Base-by-base conservation (phyloP, 1,140 invertebrate species). In the Campodea augens region DNA sequence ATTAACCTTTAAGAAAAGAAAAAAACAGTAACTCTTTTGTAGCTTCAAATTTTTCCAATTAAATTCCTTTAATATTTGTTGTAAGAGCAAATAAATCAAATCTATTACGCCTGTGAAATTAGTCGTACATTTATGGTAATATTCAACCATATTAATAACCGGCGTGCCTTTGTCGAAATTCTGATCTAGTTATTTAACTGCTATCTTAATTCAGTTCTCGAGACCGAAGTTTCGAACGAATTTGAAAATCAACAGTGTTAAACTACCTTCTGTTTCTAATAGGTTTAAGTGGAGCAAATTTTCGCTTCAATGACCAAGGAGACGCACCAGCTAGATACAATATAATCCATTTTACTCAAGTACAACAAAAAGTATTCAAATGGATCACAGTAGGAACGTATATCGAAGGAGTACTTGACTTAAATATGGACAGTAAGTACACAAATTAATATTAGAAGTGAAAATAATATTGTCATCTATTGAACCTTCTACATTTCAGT, bases 241-340 rank as follows among this genome's bases (percentile, higher is more conserved):
- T 32, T 10, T 32, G 7, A 10, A 32, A 10, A 10, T 32, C 15
- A 32, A 32, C 15, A 15, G n/a, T 15, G 27, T 32, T 10, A 32
- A 7, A 15, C 12, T 20, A 39, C 12, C 22, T 19, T 41, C 15
- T 41, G 39, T 41, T 40, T 32, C 37, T 32, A 18, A 10, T 48
- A 71, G 88, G 86, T 56, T 64, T 93, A 12, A 88, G 81, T 50
- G 84, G 83, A 4, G 85, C 92, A 58, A 71, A 79, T 53, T 95
- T 96, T 61, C 75, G 77, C 49, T 96, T 95, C 61, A 82, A 89
- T 59, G 64, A 60, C 13, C 83, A 87, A 54, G 86, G 87, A 1
- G 90, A 96, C 55, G 90, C 88, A 0, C 89, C 90, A 1, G 83
- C 88, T 0, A 70, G 89, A 3, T 96, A 96, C 65, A 88, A 91